Conservation (phyloP, 2,113 vertebrate species). For the Sceloporus tristichus region DNA sequence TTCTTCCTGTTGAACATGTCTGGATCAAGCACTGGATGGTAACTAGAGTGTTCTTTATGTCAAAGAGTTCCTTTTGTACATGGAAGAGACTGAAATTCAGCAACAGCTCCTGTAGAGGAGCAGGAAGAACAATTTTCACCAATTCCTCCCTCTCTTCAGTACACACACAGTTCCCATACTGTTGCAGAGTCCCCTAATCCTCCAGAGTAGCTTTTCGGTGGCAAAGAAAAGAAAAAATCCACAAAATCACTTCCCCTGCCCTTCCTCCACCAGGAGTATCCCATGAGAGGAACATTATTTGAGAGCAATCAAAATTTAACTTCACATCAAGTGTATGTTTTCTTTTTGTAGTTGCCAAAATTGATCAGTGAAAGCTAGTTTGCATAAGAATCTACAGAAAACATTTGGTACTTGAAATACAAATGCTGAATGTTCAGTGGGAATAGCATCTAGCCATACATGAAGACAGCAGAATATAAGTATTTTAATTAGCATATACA, state of each 20-base stretch:
- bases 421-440: neutral
- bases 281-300: neutral
- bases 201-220: neutral
- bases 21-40: no score
- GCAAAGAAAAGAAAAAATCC: neutral
- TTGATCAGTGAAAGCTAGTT: neutral
- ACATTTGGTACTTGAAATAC: neutral
- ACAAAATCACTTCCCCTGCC: neutral
- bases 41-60: neutral
- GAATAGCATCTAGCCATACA: neutral
- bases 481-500: constrained; percentile 19
- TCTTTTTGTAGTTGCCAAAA: neutral
- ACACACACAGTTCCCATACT: neutral
- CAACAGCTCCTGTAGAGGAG: neutral
- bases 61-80: neutral
- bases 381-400: neutral
- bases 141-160: neutral
- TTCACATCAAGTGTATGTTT: neutral
- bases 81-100: neutral
- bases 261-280: neutral
- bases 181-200: neutral
- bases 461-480: constrained; percentile 9
- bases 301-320: neutral
- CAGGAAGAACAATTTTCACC: neutral
- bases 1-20: neutral